Percentiles rank a stretch among this genome's conserved stretches.
phyloP scores from a whole-genome alignment of 2,888 invertebrate species.

The Epistrophella euchroma region DNA sequence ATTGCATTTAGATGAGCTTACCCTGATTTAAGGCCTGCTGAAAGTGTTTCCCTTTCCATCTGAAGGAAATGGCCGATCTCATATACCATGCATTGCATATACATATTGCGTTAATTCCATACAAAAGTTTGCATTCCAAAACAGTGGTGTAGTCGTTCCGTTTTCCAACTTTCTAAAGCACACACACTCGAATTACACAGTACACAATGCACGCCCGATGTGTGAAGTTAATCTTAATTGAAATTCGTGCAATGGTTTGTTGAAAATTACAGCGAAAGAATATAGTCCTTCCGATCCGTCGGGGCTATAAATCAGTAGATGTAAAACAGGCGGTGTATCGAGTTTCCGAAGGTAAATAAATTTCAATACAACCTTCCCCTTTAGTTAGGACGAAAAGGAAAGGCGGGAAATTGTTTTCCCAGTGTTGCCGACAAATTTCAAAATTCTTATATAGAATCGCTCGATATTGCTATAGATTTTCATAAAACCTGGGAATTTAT shows the following conservation, averaged over 20 bases:
- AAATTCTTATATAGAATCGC: slow-evolving; percentile 67
- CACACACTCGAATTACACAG: slow-evolving; percentile 1
- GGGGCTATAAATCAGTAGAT: slow-evolving; percentile 53
- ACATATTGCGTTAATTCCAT: slow-evolving; percentile 17
- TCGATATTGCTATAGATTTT: slow-evolving; percentile 46
- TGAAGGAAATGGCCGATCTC: slow-evolving; percentile 60
- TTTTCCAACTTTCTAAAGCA: not conserved
- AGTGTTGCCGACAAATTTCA: slow-evolving; percentile 55
- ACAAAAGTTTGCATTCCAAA: slow-evolving; percentile 26
- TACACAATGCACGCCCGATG: slow-evolving; percentile 8
- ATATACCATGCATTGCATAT: not conserved
- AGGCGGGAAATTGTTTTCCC: slow-evolving; percentile 17
- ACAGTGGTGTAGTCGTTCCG: not conserved
- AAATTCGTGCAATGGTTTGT: slow-evolving; percentile 72
- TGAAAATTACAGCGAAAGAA: slow-evolving; percentile 60
- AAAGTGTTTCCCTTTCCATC: slow-evolving; percentile 59
- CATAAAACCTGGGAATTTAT: slow-evolving; percentile 18
- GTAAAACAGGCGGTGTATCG: slow-evolving; percentile 5
- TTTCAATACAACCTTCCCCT: slow-evolving; percentile 27
- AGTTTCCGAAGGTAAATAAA: slow-evolving; percentile 31
- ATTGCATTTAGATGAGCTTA: slow-evolving; percentile 62
- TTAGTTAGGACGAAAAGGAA: not conserved
- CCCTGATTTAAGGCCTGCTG: slow-evolving; percentile 64
- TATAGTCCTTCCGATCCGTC: slow-evolving; percentile 48
- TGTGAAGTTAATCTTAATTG: slow-evolving; percentile 72